Percentiles rank a stretch among this genome's conserved stretches.
phyloP scores from a whole-genome alignment of 2,113 vertebrate species.

The Prunella fulvescens region DNA sequence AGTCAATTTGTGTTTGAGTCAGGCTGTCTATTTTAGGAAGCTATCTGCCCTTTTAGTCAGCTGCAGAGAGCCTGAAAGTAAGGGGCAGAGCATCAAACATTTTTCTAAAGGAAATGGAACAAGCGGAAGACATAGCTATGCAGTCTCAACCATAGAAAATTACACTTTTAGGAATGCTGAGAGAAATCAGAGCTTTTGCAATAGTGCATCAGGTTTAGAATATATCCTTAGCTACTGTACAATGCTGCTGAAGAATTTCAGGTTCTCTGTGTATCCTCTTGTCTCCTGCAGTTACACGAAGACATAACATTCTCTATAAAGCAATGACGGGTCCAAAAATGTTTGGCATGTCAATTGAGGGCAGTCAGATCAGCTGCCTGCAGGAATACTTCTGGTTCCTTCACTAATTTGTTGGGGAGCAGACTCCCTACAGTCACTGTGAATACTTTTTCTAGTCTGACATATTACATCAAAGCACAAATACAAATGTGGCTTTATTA shows the following conservation, averaged over 20 bases:
- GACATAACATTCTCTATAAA: background rate
- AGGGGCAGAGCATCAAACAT: background rate
- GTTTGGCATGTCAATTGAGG: background rate
- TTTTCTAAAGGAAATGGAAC: background rate
- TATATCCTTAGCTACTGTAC: background rate
- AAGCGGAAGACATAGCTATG: background rate
- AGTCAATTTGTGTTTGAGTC: background rate
- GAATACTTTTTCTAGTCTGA: background rate
- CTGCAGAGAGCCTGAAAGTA: background rate
- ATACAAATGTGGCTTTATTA: background rate
- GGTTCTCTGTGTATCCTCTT: background rate
- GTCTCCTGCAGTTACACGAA: background rate
- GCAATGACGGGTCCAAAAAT: background rate
- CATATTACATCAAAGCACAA: background rate
- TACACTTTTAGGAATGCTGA: background rate
- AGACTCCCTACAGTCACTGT: background rate
- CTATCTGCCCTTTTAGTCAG: background rate
- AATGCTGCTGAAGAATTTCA: background rate
- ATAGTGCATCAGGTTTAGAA: background rate
- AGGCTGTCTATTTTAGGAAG: background rate
- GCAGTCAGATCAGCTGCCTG: background rate
- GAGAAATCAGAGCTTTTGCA: background rate
- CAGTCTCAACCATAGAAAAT: background rate
- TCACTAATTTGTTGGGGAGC: background rate
- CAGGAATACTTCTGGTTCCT: background rate